Conservation (phyloP, 2,797 vertebrate species). For the Enteromius argenteus region DNA sequence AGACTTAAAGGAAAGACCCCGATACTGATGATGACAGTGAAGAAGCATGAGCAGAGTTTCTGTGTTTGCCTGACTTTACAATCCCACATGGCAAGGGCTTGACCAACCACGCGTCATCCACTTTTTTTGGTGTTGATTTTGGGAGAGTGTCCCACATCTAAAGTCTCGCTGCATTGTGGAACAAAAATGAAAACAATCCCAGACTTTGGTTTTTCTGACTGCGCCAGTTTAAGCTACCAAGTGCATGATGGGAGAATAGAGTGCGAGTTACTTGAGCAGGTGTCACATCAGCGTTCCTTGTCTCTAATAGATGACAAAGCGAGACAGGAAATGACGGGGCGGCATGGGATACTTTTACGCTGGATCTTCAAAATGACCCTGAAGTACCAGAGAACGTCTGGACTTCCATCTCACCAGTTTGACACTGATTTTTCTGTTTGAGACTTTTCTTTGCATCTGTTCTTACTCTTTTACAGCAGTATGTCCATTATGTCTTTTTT, state of each 20-base stretch:
- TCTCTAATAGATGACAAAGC: conserved; percentile 2
- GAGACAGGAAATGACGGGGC: conserved; percentile 33
- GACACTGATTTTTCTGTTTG: conserved; percentile 26
- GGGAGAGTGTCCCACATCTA: background rate
- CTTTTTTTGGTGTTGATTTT: background rate
- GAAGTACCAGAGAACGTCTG: conserved; percentile 46
- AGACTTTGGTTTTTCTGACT: conserved; percentile 42
- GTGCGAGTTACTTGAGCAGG: background rate
- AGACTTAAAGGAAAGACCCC: conserved; percentile 18
- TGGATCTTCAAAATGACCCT: conserved; percentile 31
- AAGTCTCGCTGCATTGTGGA: background rate
- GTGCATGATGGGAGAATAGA: conserved; percentile 46
- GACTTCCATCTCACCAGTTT: background rate
- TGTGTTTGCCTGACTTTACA: conserved; percentile 18
- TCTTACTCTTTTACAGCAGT: background rate
- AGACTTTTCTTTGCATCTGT: background rate
- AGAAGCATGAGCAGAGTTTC: conserved; percentile 40
- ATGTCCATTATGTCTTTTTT: conserved; percentile 27
- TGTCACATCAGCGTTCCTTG: background rate
- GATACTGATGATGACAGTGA: conserved; percentile 38
- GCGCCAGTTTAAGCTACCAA: conserved; percentile 39
- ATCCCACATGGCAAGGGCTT: background rate
- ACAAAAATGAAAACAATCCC: background rate
- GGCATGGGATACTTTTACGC: conserved; percentile 6
- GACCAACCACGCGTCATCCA: conserved; percentile 11